These are phyloP conservation scores for Clivina fossor DNA, from an alignment of 2,888 invertebrate genomes.

Conservation along the genomic window DNA sequence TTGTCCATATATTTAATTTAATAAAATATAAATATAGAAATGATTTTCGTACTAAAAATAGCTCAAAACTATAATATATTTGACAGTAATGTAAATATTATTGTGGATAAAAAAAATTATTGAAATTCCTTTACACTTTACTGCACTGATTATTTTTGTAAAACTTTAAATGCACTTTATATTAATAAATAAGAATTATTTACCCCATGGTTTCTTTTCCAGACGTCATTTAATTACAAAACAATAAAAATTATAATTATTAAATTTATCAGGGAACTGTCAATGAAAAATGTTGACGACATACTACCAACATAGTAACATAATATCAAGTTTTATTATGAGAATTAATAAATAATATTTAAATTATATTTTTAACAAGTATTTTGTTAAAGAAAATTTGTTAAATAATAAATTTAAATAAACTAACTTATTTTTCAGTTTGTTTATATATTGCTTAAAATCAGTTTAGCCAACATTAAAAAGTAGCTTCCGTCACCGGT, in stretches of 20 bases:
- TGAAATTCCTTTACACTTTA: neutral
- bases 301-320: slow-evolving; percentile 23
- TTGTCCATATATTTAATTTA: too few species aligned
- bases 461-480: too few species aligned
- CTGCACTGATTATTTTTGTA: neutral
- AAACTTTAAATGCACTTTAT: slow-evolving; percentile 12
- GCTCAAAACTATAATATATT: slow-evolving; percentile 4
- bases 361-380: too few species aligned
- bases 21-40: too few species aligned
- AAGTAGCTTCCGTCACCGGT: slow-evolving; percentile 21
- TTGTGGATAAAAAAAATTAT: slow-evolving; percentile 3
- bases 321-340: too few species aligned
- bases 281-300: slow-evolving; percentile 35
- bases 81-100: slow-evolving; percentile 31
- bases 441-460: too few species aligned
- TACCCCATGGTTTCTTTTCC: slow-evolving; percentile 83
- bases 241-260: slow-evolving; percentile 32
- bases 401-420: too few species aligned
- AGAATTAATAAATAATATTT: too few species aligned
- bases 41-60: too few species aligned
- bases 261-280: slow-evolving; percentile 34
- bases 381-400: too few species aligned
- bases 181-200: slow-evolving; percentile 48
- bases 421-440: too few species aligned
- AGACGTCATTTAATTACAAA: slow-evolving; percentile 68